A percentile compares a stretch with the other conserved stretches of the same genome.
Conservation (phyloP, 2,797 vertebrate species). For the Falco peregrinus region DNA sequence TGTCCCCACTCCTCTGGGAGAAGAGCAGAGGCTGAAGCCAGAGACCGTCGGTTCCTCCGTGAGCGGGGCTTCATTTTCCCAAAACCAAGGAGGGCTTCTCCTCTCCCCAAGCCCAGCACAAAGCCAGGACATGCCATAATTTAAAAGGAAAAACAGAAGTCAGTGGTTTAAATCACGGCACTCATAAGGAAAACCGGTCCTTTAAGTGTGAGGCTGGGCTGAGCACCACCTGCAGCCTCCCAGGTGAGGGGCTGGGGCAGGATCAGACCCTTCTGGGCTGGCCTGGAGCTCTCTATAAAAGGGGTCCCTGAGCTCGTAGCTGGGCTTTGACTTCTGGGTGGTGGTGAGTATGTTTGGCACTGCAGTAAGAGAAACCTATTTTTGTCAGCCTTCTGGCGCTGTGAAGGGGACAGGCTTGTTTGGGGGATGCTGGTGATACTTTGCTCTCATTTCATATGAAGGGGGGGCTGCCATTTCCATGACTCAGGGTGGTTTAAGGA, state of each 20-base stretch:
- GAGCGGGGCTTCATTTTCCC: neutral
- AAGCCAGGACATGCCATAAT: neutral
- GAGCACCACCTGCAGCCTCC: neutral
- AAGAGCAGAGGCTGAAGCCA: neutral
- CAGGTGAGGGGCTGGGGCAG: neutral
- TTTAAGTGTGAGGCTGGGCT: accelerated
- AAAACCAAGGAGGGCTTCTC: neutral
- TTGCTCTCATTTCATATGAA: neutral
- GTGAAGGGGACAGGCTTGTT: neutral
- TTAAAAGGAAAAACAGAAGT: neutral
- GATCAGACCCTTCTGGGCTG: neutral
- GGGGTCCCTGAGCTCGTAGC: accelerated
- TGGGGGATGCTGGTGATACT: neutral
- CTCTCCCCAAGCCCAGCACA: neutral
- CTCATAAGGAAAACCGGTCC: neutral
- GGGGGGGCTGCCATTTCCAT: neutral
- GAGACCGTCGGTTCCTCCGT: accelerated
- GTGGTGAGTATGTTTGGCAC: neutral
- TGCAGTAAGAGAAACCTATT: neutral
- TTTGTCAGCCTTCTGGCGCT: constrained; percentile 7
- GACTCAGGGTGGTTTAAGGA: neutral
- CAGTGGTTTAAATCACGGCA: neutral
- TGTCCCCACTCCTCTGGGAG: neutral
- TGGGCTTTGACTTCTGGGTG: neutral
- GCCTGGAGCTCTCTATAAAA: neutral